phyloP scores from a whole-genome alignment of 1,140 invertebrate genomes.

The Bathynomus jamesi region DNA sequence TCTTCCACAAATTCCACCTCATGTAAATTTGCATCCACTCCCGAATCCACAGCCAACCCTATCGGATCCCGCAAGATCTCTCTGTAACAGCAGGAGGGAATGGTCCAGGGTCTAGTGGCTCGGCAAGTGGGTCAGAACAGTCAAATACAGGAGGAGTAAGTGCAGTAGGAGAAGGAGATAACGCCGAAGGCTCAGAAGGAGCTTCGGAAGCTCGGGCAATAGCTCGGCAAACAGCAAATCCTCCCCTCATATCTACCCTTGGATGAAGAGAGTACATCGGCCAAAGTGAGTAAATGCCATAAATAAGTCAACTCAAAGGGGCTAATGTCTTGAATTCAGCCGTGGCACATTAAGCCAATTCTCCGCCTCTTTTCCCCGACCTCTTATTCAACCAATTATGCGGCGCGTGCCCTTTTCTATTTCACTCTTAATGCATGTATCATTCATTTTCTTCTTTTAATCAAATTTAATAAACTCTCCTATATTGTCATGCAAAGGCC shows the following conservation, averaged over 20 bases:
- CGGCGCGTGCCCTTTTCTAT: neutral
- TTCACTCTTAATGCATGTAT: neutral
- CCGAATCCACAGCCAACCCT: slow-evolving; percentile 47
- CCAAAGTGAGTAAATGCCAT: neutral
- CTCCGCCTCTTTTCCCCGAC: neutral
- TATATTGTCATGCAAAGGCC: neutral
- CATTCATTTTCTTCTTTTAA: neutral
- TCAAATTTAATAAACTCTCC: neutral
- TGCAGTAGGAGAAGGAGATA: slow-evolving; percentile 34
- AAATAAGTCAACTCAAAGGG: neutral
- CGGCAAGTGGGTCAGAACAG: slow-evolving; percentile 31
- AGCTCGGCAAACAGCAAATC: slow-evolving; percentile 41
- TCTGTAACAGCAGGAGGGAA: slow-evolving; percentile 49
- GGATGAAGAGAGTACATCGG: slow-evolving; percentile 96
- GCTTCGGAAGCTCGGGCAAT: slow-evolving; percentile 26
- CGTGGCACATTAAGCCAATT: neutral
- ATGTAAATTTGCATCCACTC: slow-evolving; percentile 37
- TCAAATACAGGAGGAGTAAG: slow-evolving; percentile 37
- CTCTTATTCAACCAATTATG: neutral
- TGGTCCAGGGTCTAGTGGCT: slow-evolving; percentile 33
- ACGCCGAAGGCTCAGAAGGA: slow-evolving; percentile 30
- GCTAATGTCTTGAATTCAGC: neutral
- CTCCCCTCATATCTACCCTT: slow-evolving; percentile 90
- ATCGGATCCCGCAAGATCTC: slow-evolving; percentile 71
- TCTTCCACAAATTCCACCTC: slow-evolving; percentile 36